phyloP scores from a whole-genome alignment of 1,140 invertebrate species.

The Plectrocnemia conspersa region DNA sequence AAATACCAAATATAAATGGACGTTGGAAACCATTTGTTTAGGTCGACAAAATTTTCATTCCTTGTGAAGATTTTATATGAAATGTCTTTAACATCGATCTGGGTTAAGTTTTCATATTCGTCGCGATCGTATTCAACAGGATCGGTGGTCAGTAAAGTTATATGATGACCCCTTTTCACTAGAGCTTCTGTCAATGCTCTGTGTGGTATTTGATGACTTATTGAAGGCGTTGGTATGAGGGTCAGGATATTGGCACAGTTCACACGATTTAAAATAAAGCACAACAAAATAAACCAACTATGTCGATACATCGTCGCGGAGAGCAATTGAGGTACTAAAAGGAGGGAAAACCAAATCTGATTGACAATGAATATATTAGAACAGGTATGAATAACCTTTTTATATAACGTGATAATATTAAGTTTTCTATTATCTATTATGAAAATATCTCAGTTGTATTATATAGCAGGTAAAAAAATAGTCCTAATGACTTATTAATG shows the following conservation, averaged over 20 bases:
- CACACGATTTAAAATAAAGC: neutral
- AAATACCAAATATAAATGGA: too few species aligned
- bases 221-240: conserved; percentile 45
- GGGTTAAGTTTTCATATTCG: conserved; percentile 34
- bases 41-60: conserved; percentile 23
- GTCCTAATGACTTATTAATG: too few species aligned
- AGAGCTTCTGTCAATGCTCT: conserved; percentile 41
- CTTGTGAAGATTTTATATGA: conserved; percentile 29
- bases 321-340: too few species aligned
- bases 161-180: conserved; percentile 45
- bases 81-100: conserved; percentile 38
- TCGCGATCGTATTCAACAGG: conserved; percentile 27
- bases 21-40: neutral
- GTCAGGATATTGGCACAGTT: conserved; percentile 42
- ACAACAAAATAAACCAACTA: too few species aligned
- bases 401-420: too few species aligned
- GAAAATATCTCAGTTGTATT: too few species aligned
- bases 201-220: conserved; percentile 49
- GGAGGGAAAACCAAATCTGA: too few species aligned
- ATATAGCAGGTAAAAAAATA: too few species aligned
- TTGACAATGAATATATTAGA: too few species aligned
- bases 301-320: too few species aligned
- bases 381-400: too few species aligned
- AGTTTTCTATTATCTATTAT: too few species aligned
- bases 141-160: conserved; percentile 42